Evolutionary conservation across 2,113 vertebrate genomes (phyloP).

Genomic region (Turdus rufiventris): DNA sequence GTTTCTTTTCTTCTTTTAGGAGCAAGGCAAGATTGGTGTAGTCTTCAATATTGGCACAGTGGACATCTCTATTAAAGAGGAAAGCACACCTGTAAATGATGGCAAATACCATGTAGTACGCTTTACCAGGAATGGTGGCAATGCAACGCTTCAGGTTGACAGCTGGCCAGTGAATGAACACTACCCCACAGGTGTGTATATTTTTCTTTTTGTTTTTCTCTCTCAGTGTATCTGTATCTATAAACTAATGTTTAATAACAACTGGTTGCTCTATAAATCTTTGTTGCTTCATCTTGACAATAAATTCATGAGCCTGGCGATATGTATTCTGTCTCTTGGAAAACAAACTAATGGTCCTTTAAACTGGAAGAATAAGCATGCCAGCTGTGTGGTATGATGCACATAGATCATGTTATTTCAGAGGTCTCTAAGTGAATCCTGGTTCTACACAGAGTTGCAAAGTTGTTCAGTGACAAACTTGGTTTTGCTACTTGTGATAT

Average conservation of each 20-base stretch:
- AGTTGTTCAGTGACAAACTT: neutral
- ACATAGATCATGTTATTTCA: neutral
- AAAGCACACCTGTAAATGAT: conserved; percentile 91
- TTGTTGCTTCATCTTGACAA: neutral
- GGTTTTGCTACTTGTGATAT: conserved; percentile 63
- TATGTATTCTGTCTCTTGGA: neutral
- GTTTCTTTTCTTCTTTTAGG: conserved; percentile 71
- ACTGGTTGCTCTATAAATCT: neutral
- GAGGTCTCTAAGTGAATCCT: neutral
- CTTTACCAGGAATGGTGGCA: conserved; percentile 96
- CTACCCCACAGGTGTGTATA: conserved; percentile 88
- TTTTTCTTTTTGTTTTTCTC: neutral
- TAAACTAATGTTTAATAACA: neutral
- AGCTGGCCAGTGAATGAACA: conserved; percentile 96
- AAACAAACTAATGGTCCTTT: neutral
- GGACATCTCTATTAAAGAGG: conserved; percentile 92
- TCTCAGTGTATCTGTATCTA: neutral
- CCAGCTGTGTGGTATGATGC: neutral
- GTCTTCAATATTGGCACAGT: conserved; percentile 96
- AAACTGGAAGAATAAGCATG: neutral
- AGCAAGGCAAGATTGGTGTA: conserved; percentile 96
- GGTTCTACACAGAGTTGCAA: neutral
- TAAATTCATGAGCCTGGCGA: neutral
- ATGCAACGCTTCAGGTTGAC: conserved; percentile 95
- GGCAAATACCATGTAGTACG: conserved; percentile 96